Evolutionary conservation across 2,113 vertebrate genomes (phyloP).

Genomic region (Stictonetta naevosa): DNA sequence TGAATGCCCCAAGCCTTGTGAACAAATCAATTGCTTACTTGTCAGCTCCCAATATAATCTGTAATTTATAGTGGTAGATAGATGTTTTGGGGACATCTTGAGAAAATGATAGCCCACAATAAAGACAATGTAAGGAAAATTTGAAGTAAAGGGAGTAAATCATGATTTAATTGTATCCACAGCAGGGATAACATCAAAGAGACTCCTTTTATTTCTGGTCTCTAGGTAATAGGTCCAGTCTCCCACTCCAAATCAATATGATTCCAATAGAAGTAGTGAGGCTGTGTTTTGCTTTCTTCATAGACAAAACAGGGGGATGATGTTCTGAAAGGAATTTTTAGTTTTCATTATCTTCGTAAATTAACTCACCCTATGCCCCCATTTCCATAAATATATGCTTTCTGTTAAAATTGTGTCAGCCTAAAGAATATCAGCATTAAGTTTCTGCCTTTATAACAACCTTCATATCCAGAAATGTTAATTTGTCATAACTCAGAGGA

Average conservation of each 20-base stretch:
- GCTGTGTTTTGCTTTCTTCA: neutral
- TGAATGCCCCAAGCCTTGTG: neutral
- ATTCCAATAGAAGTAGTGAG: neutral
- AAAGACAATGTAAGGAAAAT: neutral
- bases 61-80: neutral
- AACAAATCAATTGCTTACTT: neutral
- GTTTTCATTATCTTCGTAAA: neutral
- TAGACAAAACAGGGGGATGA: neutral
- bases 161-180: neutral
- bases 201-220: neutral
- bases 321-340: neutral
- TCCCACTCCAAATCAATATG: neutral
- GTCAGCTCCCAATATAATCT: neutral
- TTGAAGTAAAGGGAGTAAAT: neutral
- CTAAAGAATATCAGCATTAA: neutral
- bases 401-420: neutral
- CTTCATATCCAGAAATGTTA: neutral
- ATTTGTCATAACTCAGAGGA: neutral
- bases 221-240: neutral
- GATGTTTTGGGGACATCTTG: neutral
- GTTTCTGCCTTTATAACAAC: neutral
- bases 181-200: neutral
- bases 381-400: conserved; percentile 1
- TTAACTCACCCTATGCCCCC: neutral
- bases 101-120: neutral